phyloP scores from a whole-genome alignment of 2,113 vertebrate species.

The Takifugu flavidus region DNA sequence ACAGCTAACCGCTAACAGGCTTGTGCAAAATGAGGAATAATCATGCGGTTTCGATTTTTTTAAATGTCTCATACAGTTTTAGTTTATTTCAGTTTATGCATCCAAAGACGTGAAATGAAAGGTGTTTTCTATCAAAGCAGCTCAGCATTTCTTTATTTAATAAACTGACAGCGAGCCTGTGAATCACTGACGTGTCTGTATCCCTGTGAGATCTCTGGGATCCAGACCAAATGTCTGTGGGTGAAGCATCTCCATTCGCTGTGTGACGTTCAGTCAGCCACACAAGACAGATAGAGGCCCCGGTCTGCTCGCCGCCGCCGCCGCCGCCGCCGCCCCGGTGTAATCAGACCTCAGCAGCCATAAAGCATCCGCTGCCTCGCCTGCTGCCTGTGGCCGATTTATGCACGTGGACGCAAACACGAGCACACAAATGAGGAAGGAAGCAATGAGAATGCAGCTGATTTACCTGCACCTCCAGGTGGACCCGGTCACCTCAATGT shows the following conservation, averaged over 20 bases:
- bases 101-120: too few species aligned
- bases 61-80: constrained; percentile 9
- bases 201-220: constrained; percentile 59
- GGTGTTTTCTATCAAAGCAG: background rate
- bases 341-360: constrained; percentile 70
- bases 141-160: background rate
- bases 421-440: constrained; percentile 1
- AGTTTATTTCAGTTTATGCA: background rate
- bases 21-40: constrained; percentile 37
- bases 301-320: constrained; percentile 62
- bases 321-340: constrained; percentile 62
- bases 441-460: background rate
- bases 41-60: constrained; percentile 15
- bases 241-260: constrained; percentile 62
- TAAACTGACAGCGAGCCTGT: constrained; percentile 14
- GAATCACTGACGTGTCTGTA: constrained; percentile 50
- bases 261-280: constrained; percentile 61
- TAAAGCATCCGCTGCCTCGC: constrained; percentile 59
- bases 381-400: constrained; percentile 35
- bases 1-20: constrained; percentile 15
- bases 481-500: constrained; percentile 29
- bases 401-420: background rate
- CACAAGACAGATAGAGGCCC: constrained; percentile 66
- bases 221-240: constrained; percentile 61
- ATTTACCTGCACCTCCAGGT: background rate